These are phyloP conservation scores for Australoheros facetus DNA, from an alignment of 2,797 vertebrate genomes.

Conservation along the genomic window DNA sequence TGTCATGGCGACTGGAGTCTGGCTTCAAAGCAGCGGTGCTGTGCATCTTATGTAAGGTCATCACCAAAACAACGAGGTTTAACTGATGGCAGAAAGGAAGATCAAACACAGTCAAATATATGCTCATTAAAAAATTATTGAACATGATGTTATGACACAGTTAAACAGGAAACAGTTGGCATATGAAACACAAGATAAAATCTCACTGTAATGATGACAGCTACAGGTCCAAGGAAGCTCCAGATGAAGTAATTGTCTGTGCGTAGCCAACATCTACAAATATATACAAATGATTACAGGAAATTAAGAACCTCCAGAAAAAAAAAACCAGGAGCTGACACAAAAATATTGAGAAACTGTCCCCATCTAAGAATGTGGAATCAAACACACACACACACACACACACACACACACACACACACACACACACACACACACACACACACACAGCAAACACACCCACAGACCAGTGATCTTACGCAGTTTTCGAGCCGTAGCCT, in stretches of 20 bases:
- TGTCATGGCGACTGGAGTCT: constrained; percentile 93
- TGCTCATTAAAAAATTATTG: neutral
- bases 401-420: constrained; percentile 3
- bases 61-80: constrained; percentile 89
- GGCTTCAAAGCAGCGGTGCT: constrained; percentile 90
- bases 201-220: constrained; percentile 88
- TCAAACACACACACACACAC: neutral
- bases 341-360: neutral
- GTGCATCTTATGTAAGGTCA: constrained; percentile 92
- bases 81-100: constrained; percentile 73
- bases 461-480: constrained; percentile 68
- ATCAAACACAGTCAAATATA: neutral
- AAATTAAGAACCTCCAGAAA: neutral
- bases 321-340: neutral
- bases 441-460: constrained; percentile 1
- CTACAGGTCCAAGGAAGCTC: constrained; percentile 92
- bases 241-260: constrained; percentile 94
- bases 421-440: neutral
- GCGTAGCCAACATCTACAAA: constrained; percentile 88
- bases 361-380: neutral
- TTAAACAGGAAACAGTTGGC: accelerated
- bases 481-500: constrained; percentile 83
- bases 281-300: constrained; percentile 15
- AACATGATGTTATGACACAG: neutral
- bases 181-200: neutral